phyloP scores from a whole-genome alignment of 1,140 invertebrate genomes.

The Cotesia vestalis region DNA sequence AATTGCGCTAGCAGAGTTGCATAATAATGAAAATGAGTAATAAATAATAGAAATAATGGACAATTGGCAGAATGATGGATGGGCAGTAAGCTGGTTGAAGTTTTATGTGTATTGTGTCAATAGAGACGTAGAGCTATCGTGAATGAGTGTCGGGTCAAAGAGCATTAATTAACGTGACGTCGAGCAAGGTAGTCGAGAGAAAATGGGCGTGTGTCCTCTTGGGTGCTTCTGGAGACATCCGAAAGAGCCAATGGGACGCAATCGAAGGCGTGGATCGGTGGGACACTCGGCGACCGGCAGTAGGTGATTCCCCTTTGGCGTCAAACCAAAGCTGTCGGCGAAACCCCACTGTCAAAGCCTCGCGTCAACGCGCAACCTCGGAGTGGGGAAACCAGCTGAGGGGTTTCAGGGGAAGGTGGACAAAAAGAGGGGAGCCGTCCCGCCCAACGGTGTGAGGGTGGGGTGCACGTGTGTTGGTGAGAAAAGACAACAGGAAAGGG shows the following conservation, averaged over 20 bases:
- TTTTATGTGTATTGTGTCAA: neutral
- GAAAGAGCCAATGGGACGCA: slow-evolving; percentile 54
- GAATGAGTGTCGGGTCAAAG: slow-evolving; percentile 14
- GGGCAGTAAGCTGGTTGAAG: too few species aligned
- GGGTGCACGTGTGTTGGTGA: slow-evolving; percentile 35
- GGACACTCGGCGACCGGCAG: slow-evolving; percentile 46
- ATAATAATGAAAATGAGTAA: too few species aligned
- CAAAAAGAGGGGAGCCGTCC: slow-evolving; percentile 45
- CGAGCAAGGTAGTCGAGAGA: slow-evolving; percentile 38
- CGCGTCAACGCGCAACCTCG: slow-evolving; percentile 35
- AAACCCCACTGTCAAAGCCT: slow-evolving; percentile 40
- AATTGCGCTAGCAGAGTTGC: too few species aligned
- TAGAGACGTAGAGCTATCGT: neutral
- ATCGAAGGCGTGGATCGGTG: slow-evolving; percentile 61
- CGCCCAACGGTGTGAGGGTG: slow-evolving; percentile 48
- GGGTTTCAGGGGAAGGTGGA: slow-evolving; percentile 47
- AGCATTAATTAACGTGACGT: slow-evolving; percentile 32
- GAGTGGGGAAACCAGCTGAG: slow-evolving; percentile 37
- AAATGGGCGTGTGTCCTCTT: slow-evolving; percentile 61
- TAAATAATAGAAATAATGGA: too few species aligned
- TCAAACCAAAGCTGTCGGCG: slow-evolving; percentile 42
- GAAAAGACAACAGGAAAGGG: slow-evolving; percentile 9
- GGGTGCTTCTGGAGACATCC: slow-evolving; percentile 56
- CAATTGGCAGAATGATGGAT: too few species aligned
- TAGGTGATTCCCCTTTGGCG: slow-evolving; percentile 40